Evolutionary conservation across 1,140 invertebrate species (phyloP).

Genomic region (Mylabris phalerata): DNA sequence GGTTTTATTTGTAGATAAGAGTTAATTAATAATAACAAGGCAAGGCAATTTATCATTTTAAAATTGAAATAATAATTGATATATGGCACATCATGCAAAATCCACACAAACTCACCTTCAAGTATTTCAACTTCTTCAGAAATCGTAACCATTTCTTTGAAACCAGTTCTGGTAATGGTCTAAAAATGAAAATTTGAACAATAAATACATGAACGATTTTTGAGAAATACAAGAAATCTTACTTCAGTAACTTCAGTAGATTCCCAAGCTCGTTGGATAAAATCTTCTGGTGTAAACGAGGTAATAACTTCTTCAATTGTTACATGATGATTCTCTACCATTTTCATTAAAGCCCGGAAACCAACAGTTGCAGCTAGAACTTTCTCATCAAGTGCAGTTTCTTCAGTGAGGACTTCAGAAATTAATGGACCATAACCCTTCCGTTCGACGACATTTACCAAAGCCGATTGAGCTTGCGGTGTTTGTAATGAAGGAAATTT

Average conservation of each 20-base stretch:
- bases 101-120: slow-evolving; percentile 32
- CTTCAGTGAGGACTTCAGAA: slow-evolving; percentile 70
- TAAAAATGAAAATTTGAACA: slow-evolving; percentile 15
- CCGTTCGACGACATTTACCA: slow-evolving; percentile 73
- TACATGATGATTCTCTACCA: slow-evolving; percentile 71
- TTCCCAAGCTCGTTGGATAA: slow-evolving; percentile 70
- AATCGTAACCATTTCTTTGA: slow-evolving; percentile 29
- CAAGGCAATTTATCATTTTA: slow-evolving; percentile 9
- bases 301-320: slow-evolving; percentile 77
- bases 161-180: slow-evolving; percentile 18
- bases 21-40: slow-evolving; percentile 1
- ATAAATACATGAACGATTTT: not conserved
- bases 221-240: slow-evolving; percentile 8
- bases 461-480: slow-evolving; percentile 70
- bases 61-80: not conserved
- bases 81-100: slow-evolving; percentile 10
- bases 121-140: slow-evolving; percentile 33
- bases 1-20: not conserved
- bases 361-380: slow-evolving; percentile 68
- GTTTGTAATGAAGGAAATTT: slow-evolving; percentile 69
- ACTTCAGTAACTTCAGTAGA: slow-evolving; percentile 59
- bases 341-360: slow-evolving; percentile 74
- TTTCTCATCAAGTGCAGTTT: slow-evolving; percentile 66
- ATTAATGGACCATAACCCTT: slow-evolving; percentile 72
- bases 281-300: slow-evolving; percentile 73